These are phyloP conservation scores for Stenopsyche tienmushanensis DNA, from an alignment of 1,140 invertebrate species.

Conservation along the genomic window DNA sequence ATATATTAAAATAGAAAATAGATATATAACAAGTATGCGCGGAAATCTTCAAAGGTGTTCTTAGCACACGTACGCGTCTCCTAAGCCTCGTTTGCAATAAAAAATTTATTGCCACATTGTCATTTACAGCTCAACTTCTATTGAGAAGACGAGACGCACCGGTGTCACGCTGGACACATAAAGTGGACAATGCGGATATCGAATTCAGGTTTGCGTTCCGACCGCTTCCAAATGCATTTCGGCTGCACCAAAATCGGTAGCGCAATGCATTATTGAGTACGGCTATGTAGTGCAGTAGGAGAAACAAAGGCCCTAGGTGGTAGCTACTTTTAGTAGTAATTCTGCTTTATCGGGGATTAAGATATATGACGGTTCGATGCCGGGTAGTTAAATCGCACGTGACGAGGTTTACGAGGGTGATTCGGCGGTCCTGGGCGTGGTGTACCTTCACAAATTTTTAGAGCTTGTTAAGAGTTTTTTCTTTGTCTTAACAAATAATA, in stretches of 20 bases:
- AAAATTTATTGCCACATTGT: too few relatives aligned
- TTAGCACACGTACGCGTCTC: too few relatives aligned
- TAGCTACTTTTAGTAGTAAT: conserved; percentile 25
- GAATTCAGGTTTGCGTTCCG: conserved; percentile 1
- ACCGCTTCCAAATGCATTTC: not conserved
- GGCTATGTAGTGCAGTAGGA: conserved; percentile 12
- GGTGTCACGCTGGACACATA: too few relatives aligned
- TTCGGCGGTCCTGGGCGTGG: not conserved
- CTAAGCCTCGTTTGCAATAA: too few relatives aligned
- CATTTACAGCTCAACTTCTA: too few relatives aligned
- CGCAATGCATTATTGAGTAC: conserved; percentile 26
- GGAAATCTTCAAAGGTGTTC: not conserved
- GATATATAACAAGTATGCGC: not conserved
- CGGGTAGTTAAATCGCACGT: conserved; percentile 29
- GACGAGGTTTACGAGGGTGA: conserved; percentile 16
- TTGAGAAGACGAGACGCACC: too few relatives aligned
- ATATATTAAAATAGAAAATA: not conserved
- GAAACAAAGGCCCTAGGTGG: conserved; percentile 15
- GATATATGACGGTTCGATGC: conserved; percentile 25
- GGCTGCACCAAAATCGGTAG: conserved; percentile 12
- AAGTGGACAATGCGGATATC: too few relatives aligned
- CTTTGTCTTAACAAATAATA: too few relatives aligned
- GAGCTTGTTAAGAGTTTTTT: too few relatives aligned
- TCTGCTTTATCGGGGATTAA: conserved; percentile 30
- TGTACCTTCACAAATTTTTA: not conserved